Percentiles rank a stretch among this genome's conserved stretches.
Evolutionary conservation across 1,140 invertebrate species (phyloP).

Genomic region (Pentalonia nigronervosa): DNA sequence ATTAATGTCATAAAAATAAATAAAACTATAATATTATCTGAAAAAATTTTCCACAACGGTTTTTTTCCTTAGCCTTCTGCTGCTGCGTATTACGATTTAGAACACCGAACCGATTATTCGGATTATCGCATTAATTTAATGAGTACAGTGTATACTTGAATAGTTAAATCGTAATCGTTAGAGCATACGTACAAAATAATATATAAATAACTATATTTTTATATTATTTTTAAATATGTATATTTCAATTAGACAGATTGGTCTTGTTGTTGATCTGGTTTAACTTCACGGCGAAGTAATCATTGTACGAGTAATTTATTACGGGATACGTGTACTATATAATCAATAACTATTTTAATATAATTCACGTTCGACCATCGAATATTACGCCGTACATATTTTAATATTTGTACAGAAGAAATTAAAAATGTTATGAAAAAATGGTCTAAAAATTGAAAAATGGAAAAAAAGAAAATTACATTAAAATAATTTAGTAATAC

Average conservation of each 20-base stretch:
- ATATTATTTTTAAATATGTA: neutral
- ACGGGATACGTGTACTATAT: neutral
- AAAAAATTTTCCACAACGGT: too few relatives aligned
- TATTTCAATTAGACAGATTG: neutral
- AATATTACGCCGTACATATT: too few relatives aligned
- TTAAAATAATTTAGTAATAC: neutral
- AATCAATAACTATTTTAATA: neutral
- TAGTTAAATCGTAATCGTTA: neutral
- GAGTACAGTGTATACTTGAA: too few relatives aligned
- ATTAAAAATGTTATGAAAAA: neutral
- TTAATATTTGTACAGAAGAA: neutral
- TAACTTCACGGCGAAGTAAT: neutral
- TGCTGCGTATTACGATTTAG: too few relatives aligned
- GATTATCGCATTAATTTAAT: neutral
- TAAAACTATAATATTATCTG: too few relatives aligned
- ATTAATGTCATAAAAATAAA: too few relatives aligned
- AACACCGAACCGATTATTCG: neutral
- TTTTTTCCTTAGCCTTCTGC: too few relatives aligned
- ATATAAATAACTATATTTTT: too few relatives aligned
- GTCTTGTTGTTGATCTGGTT: neutral
- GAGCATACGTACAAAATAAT: neutral
- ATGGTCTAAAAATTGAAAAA: too few relatives aligned
- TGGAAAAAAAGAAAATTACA: neutral
- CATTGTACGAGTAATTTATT: neutral
- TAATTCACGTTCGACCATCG: neutral